Percentiles rank a stretch among this genome's conserved stretches.
phyloP scores from a whole-genome alignment of 2,888 invertebrate genomes.

The Zaprionus obscuricornis region DNA sequence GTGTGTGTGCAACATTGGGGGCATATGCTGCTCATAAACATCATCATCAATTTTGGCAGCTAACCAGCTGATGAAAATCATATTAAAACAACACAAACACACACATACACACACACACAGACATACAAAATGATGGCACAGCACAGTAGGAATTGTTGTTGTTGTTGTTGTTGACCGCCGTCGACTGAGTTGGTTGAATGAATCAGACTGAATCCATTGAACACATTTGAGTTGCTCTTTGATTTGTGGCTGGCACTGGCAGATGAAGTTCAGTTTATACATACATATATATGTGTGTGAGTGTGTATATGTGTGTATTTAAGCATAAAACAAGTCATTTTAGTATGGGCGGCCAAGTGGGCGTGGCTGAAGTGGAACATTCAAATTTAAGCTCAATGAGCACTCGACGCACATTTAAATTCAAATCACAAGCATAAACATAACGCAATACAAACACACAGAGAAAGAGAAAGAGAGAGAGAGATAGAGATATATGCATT shows the following conservation, averaged over 20 bases:
- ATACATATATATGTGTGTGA: neutral
- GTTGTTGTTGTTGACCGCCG: slow-evolving; percentile 50
- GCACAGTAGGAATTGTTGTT: too few relatives aligned
- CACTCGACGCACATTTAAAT: slow-evolving; percentile 66
- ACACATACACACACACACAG: neutral
- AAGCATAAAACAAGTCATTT: slow-evolving; percentile 35
- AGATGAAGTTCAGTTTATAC: too few relatives aligned
- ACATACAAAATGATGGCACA: slow-evolving; percentile 11
- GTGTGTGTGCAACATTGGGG: too few relatives aligned
- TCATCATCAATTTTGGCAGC: neutral
- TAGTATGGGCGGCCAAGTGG: slow-evolving; percentile 33
- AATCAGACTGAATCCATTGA: slow-evolving; percentile 38
- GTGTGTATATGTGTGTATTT: slow-evolving; percentile 8
- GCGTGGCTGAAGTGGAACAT: slow-evolving; percentile 3
- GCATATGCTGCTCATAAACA: neutral
- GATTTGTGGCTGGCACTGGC: slow-evolving; percentile 48
- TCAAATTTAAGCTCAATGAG: slow-evolving; percentile 35
- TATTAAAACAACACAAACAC: slow-evolving; percentile 27
- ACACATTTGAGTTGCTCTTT: slow-evolving; percentile 35
- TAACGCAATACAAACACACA: slow-evolving; percentile 9
- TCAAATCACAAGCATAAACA: slow-evolving; percentile 63
- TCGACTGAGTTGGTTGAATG: slow-evolving; percentile 35
- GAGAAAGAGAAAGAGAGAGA: too few relatives aligned
- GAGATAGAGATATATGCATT: too few relatives aligned
- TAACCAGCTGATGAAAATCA: slow-evolving; percentile 19